These are phyloP conservation scores for Pteropus alecto DNA, from an alignment of 2,113 vertebrate species.

Conservation along the genomic window DNA sequence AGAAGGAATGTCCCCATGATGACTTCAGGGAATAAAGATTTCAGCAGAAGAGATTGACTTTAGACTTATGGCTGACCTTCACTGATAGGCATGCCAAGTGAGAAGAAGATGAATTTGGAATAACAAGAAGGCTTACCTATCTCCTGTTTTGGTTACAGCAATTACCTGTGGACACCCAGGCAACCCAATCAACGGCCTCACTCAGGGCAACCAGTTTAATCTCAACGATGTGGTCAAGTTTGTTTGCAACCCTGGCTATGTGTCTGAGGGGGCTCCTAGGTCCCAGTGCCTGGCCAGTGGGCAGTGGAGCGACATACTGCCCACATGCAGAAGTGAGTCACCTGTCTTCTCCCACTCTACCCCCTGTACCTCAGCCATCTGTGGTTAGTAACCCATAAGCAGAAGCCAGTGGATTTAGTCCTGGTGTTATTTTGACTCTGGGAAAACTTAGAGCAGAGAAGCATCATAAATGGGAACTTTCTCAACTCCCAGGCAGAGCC, in stretches of 20 bases:
- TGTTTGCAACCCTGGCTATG: constrained; percentile 92
- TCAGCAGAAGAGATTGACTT: background rate
- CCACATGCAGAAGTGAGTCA: constrained; percentile 93
- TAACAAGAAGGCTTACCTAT: background rate
- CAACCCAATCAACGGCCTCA: constrained; percentile 92
- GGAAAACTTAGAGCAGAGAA: background rate
- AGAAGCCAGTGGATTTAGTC: background rate
- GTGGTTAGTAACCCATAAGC: background rate
- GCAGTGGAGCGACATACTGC: constrained; percentile 94
- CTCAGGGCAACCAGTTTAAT: constrained; percentile 96
- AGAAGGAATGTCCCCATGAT: background rate
- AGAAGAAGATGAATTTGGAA: background rate
- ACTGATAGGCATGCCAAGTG: background rate
- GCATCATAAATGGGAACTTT: background rate
- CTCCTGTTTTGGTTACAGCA: constrained; percentile 81
- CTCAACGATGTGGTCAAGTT: constrained; percentile 95
- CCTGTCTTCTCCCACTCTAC: background rate
- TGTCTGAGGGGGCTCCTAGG: constrained; percentile 88
- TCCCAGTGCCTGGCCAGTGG: constrained; percentile 94
- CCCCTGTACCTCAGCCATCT: background rate
- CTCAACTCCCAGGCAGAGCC: background rate
- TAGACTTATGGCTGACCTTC: background rate
- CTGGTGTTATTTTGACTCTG: background rate
- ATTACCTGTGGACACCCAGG: constrained; percentile 98
- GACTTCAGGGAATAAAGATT: background rate